Evolutionary conservation across 2,113 vertebrate species (phyloP).

Genomic region (Cyanoliseus patagonus): DNA sequence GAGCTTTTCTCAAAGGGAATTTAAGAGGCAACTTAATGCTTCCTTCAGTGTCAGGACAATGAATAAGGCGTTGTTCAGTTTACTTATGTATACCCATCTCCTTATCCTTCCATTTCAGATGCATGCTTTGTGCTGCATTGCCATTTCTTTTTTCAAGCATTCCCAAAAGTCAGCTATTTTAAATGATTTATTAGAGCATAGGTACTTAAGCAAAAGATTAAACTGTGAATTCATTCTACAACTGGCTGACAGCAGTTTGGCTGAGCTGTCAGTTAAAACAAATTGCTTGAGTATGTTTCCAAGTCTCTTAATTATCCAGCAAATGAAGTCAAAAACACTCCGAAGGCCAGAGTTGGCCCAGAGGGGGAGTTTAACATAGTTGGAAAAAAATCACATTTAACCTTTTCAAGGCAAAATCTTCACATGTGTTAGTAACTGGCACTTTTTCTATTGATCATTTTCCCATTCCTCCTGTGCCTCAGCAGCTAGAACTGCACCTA

Average conservation of each 20-base stretch:
- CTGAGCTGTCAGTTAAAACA: not conserved
- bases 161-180: not conserved
- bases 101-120: not conserved
- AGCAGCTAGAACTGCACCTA: not conserved
- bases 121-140: not conserved
- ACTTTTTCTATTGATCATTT: not conserved
- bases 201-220: not conserved
- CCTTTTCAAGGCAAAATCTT: not conserved
- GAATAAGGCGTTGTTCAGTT: not conserved
- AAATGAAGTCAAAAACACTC: not conserved
- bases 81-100: not conserved
- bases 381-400: not conserved
- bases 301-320: not conserved
- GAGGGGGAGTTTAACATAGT: not conserved
- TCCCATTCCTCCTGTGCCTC: not conserved
- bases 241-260: not conserved
- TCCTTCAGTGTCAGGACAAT: not conserved
- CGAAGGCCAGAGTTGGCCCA: not conserved
- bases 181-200: not conserved
- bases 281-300: constrained; percentile 13
- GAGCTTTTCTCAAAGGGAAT: not conserved
- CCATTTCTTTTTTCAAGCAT: not conserved
- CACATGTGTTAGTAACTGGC: not conserved
- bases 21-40: not conserved
- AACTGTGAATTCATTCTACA: not conserved